Percentiles rank a stretch among this genome's conserved stretches.
These are phyloP conservation scores for Enteromius afrohamiltoni DNA, from an alignment of 2,797 vertebrate species.

Conservation along the genomic window DNA sequence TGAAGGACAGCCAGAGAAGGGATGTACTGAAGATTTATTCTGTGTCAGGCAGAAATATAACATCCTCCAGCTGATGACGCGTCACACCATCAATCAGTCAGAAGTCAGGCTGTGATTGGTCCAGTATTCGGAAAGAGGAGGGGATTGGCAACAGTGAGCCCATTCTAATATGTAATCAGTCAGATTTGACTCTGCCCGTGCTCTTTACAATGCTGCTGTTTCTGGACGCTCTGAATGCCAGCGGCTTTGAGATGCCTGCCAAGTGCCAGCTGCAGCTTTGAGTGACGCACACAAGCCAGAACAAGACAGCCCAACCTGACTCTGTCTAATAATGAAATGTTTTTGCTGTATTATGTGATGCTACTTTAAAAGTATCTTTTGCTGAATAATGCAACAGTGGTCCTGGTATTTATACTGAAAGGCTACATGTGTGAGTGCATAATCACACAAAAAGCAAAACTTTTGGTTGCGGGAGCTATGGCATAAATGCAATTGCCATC, in stretches of 20 bases:
- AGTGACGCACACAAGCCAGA: slow-evolving; percentile 60
- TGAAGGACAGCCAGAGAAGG: slow-evolving; percentile 56
- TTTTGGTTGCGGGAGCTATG: background rate
- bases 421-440: background rate
- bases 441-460: background rate
- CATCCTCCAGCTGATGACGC: slow-evolving; percentile 47
- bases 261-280: slow-evolving; percentile 71
- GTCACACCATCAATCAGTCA: slow-evolving; percentile 53
- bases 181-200: slow-evolving; percentile 38
- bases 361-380: background rate
- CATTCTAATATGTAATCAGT: slow-evolving; percentile 45
- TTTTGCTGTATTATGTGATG: background rate
- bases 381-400: background rate
- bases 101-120: slow-evolving; percentile 33
- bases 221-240: slow-evolving; percentile 69
- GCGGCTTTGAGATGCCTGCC: slow-evolving; percentile 66
- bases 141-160: slow-evolving; percentile 44
- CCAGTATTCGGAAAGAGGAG: background rate
- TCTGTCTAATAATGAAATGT: slow-evolving; percentile 29
- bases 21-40: slow-evolving; percentile 51
- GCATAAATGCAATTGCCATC: background rate
- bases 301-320: slow-evolving; percentile 13
- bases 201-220: slow-evolving; percentile 67
- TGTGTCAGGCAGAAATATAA: slow-evolving; percentile 52
- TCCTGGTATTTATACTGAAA: background rate